Evolutionary conservation across 2,888 invertebrate species (phyloP), one percentile per base, ranked within the genome.

Genomic region (Acrobasis repandana): DNA sequence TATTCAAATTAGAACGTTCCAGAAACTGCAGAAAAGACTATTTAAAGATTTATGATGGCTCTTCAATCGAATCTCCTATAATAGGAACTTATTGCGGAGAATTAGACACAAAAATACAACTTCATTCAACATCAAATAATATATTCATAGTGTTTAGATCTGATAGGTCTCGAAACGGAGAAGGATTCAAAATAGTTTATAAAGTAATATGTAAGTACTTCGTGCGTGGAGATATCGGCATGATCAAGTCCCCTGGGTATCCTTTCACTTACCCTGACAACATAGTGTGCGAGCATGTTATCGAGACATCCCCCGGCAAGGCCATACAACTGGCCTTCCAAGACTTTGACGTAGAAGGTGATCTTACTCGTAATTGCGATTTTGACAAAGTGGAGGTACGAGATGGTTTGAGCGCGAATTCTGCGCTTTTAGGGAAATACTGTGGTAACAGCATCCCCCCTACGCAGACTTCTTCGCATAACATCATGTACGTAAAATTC

Each of bases 21-120:
- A 62, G 70, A 1, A 74, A 79, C 46, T 98, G 98, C 77, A 68
- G 65, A 11, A 94, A 90, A 71, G 97, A 97, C 70, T 85, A 82
- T 69, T 67, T 92, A 62, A 88, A 85, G 95, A 79, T 98, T 61
- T 95, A 94, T 69, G 94, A 96, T 80, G 96, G 97, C 0, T 85
- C 92, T 0, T 88, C 92, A 56, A 80, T 88, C 4, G 93, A 94
- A 34, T 93, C 95, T 3, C 94, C 94, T 0, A 79, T 96, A 10
- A 81, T 97, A 15, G 96, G 95, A 1, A 94, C 94, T 75, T 96
- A 94, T 79, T 98, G 98, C 84, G 98, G 97, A 0, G 75, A 14
- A 10, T 57, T 57, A 57, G 48, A 57, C 11, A 33, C 34, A 48
- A 33, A 16, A 48, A 57, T 48, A 46, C 48, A 16, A 4, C 48